Evolutionary conservation across 2,797 vertebrate species (phyloP).

Genomic region (Rhabdomys pumilio): DNA sequence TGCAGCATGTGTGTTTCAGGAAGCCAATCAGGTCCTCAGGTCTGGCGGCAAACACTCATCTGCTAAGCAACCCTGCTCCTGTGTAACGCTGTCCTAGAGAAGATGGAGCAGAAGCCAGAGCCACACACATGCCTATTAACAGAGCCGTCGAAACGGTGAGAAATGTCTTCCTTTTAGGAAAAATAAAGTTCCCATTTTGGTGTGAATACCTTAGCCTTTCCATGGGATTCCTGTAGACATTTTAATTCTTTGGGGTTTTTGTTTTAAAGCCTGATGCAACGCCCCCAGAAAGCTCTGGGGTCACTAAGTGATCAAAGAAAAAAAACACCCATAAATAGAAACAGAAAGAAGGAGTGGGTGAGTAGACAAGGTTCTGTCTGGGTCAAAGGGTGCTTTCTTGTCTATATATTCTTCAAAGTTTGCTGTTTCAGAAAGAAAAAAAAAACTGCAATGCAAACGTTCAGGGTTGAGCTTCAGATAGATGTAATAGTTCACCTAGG

Average conservation of each 20-base stretch:
- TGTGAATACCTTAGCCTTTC: neutral
- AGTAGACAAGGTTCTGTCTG: neutral
- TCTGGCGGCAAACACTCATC: neutral
- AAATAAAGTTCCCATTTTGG: neutral
- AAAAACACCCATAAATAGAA: neutral
- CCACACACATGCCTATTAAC: no score
- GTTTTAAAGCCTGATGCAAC: neutral
- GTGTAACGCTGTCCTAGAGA: neutral
- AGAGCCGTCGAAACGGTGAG: neutral
- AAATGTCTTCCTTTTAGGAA: neutral
- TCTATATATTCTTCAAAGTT: neutral
- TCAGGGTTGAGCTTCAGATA: neutral
- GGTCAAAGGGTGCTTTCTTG: constrained; percentile 15
- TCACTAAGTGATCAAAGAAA: neutral
- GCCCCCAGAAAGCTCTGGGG: neutral
- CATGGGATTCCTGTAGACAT: neutral
- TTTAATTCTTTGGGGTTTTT: neutral
- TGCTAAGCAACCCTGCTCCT: neutral
- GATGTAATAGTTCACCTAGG: neutral
- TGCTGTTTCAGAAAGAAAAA: constrained; percentile 11
- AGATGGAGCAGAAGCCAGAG: neutral
- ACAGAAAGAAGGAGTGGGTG: neutral
- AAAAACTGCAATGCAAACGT: neutral
- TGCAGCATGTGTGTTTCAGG: neutral
- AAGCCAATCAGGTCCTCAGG: neutral